Conservation (phyloP, 2,113 vertebrate species). For the Daboia siamensis region DNA sequence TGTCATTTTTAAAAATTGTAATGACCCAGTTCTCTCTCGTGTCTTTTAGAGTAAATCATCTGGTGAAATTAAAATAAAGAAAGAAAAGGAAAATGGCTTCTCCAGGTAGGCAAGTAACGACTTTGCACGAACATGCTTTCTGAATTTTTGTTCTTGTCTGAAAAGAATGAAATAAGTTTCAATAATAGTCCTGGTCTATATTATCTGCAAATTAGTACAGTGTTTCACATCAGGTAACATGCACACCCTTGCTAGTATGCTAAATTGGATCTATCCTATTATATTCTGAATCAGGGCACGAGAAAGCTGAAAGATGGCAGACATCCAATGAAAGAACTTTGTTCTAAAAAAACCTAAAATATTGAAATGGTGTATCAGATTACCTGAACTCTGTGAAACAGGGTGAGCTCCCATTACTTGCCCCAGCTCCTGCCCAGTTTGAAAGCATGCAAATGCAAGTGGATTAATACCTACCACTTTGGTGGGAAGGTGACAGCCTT, state of each 20-base stretch:
- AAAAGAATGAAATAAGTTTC: not conserved
- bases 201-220: not conserved
- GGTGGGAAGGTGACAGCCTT: not conserved
- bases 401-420: not conserved
- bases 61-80: constrained; percentile 83
- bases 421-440: not conserved
- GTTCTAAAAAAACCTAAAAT: not conserved
- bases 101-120: constrained; percentile 75
- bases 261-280: not conserved
- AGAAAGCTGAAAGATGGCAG: not conserved
- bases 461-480: not conserved
- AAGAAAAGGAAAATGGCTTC: constrained; percentile 93
- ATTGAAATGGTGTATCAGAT: not conserved
- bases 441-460: not conserved
- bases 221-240: not conserved
- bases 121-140: not conserved
- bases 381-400: not conserved
- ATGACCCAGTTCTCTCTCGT: constrained; percentile 46
- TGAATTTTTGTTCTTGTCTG: not conserved
- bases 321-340: not conserved
- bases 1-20: not conserved
- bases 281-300: not conserved
- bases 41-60: constrained; percentile 77
- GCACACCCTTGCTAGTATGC: not conserved
- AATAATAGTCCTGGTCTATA: not conserved